Evolutionary conservation across 2,113 vertebrate species (phyloP), one percentile per base, ranked within the genome.

Genomic region (Gnathonemus echidnorhynchus): DNA sequence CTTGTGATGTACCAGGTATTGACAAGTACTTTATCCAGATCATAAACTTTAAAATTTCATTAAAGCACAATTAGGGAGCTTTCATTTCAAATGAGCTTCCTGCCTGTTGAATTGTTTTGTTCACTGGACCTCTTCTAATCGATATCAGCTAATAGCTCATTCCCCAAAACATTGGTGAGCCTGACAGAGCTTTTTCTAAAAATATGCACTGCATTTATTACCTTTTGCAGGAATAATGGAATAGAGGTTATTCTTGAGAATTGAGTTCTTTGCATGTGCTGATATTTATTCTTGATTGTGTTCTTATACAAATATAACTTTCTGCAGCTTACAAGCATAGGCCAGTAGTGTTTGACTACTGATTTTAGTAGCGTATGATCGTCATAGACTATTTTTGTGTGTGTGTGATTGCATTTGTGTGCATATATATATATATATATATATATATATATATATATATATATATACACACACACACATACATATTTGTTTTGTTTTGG

Each of bases 171-270:
- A 90, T 92, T 89, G 87, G 86, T 88, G 85, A 77, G 46, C 19
- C 58, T 87, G 85, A 74, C 85, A 74, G 84, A 87, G 46, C 66
- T 77, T 24, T 53, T 90, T 53, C 89, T 88, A 85, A 86, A 91
- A 92, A 92, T 90, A 90, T 89, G 90, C 89, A 48, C 19, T 52
- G 48, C 90, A 90, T 90, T 92, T 90, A 93, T 91, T 92, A 89
- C 80, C 53, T 88, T 17, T 24, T 27, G n/a, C 27, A 21, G 10
- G 53, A 56, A 21, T 56, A 39, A 87, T 50, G 17, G 31, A 88
- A 21, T 66, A 42, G 21, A 58, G 7, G 53, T 46, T 27, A 87
- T 88, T 42, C 39, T 58, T 1, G 21, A n/a, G 10, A 19, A 66
- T 88, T 7, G 35, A 56, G 50, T 58, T 35, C 17, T 56, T 56